These are phyloP conservation scores for Pangasius krempfi DNA, from an alignment of 2,797 vertebrate genomes.

Conservation along the genomic window DNA sequence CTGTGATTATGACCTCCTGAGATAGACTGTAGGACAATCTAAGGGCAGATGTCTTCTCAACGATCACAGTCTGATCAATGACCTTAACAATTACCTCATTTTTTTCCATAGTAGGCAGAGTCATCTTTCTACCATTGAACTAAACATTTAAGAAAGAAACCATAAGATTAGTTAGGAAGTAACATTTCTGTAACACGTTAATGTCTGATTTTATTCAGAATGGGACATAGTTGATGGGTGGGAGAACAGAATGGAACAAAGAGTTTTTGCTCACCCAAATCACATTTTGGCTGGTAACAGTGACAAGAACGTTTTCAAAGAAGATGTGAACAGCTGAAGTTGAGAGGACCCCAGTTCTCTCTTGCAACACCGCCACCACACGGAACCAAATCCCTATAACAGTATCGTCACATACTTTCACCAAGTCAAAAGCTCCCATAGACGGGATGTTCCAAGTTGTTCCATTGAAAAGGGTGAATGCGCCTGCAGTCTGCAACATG, in stretches of 20 bases:
- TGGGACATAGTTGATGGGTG: neutral
- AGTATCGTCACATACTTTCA: slow-evolving; percentile 49
- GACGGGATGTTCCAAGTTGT: slow-evolving; percentile 68
- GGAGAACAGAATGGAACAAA: neutral
- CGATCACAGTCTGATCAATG: slow-evolving; percentile 32
- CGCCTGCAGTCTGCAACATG: slow-evolving; percentile 60
- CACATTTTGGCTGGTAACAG: slow-evolving; percentile 52
- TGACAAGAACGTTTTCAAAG: slow-evolving; percentile 54
- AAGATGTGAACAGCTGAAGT: slow-evolving; percentile 59
- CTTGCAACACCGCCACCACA: slow-evolving; percentile 62
- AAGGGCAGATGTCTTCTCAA: slow-evolving; percentile 51
- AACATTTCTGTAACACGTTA: neutral
- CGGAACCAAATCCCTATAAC: slow-evolving; percentile 63
- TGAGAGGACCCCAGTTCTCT: slow-evolving; percentile 51
- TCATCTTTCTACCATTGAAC: slow-evolving; percentile 58
- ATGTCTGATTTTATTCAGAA: neutral
- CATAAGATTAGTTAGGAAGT: neutral
- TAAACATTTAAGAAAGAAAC: slow-evolving; percentile 36
- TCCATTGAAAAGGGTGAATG: slow-evolving; percentile 70
- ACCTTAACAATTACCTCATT: slow-evolving; percentile 46
- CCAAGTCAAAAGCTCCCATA: slow-evolving; percentile 70
- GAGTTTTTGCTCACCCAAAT: slow-evolving; percentile 55
- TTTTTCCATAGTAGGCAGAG: slow-evolving; percentile 17
- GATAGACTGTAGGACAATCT: slow-evolving; percentile 56
- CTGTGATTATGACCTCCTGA: slow-evolving; percentile 46